Base-by-base conservation (phyloP, 2,888 invertebrate genomes). In the Stenichneumon culpator region DNA sequence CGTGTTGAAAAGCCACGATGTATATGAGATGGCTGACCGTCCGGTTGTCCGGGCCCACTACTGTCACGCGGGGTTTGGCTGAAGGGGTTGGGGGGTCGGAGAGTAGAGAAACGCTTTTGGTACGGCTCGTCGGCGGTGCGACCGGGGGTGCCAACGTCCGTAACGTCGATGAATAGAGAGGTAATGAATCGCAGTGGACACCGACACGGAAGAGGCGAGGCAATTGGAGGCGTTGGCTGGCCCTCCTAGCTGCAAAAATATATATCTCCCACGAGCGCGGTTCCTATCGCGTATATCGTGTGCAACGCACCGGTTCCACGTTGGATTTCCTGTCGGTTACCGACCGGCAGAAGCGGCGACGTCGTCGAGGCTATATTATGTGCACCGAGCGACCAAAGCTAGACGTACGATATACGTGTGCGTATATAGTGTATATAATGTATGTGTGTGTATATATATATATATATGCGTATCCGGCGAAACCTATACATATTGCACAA, bases 151-250 rank as follows among this genome's bases (percentile, higher is more conserved):
- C 89, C 86, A 87, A 86, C 89, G 89, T 90, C 86, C 85, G 92
- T 90, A 91, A 89, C 91, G 92, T 92, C 93, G 92, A 92, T 93
- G 93, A 93, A 93, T 93, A 93, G 93, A 93, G 92, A 93, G 92
- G 92, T 93, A 93, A 93, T 93, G 93, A 93, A 93, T 93, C 92
- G 92, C 92, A 92, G 89, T 91, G 93, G 93, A 93, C 93, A 93
- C 92, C 90, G 91, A 93, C 93, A 93, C 91, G 93, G 90, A 93
- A 93, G 92, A 92, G 93, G 93, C 93, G 93, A 93, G 93, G 91
- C 93, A 90, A 90, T 91, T 90, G 90, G 89, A 90, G 89, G 91
- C 91, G 89, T 89, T 89, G 86, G 85, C 84, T 89, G 88, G 89
- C 89, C 89, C 89, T 90, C 87, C 87, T 88, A 28, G 86, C 88